These are phyloP conservation scores for Hepsetus odoe DNA, from an alignment of 2,113 vertebrate genomes.

Conservation along the genomic window DNA sequence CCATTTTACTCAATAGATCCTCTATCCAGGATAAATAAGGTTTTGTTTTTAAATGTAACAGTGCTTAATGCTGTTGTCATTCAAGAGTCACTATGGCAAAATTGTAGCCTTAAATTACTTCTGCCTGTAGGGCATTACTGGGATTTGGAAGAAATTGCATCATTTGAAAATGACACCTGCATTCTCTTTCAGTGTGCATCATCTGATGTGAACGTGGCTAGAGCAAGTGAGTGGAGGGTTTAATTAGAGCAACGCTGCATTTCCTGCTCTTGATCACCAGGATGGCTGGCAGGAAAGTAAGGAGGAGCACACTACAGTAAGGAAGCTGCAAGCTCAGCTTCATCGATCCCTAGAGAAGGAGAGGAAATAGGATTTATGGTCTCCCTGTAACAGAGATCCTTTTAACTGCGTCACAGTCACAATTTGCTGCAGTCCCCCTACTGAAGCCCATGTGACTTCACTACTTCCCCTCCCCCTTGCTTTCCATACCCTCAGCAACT, in stretches of 20 bases:
- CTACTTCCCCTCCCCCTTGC: background rate
- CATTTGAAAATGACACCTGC: background rate
- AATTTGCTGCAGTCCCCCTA: slow-evolving; percentile 25
- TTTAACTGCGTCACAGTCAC: slow-evolving; percentile 28
- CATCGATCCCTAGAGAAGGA: slow-evolving; percentile 8
- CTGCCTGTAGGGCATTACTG: slow-evolving; percentile 1
- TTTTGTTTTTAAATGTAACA: slow-evolving; percentile 6
- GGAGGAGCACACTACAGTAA: background rate
- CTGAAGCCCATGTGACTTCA: background rate
- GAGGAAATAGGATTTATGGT: slow-evolving; percentile 30
- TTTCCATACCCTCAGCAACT: background rate
- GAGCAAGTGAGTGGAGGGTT: background rate
- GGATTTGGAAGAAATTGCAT: slow-evolving; percentile 29
- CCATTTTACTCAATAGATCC: background rate
- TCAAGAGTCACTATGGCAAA: background rate
- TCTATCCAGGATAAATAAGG: background rate
- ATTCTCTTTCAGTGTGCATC: background rate
- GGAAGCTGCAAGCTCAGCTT: slow-evolving; percentile 11
- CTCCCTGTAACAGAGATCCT: slow-evolving; percentile 17
- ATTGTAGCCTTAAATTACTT: background rate
- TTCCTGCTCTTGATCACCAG: slow-evolving; percentile 1
- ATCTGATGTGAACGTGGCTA: background rate
- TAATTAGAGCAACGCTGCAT: background rate
- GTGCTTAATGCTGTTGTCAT: background rate
- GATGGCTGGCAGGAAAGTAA: background rate